Evolutionary conservation across 1,140 invertebrate species (phyloP).

Genomic region (Heliconius nattereri): DNA sequence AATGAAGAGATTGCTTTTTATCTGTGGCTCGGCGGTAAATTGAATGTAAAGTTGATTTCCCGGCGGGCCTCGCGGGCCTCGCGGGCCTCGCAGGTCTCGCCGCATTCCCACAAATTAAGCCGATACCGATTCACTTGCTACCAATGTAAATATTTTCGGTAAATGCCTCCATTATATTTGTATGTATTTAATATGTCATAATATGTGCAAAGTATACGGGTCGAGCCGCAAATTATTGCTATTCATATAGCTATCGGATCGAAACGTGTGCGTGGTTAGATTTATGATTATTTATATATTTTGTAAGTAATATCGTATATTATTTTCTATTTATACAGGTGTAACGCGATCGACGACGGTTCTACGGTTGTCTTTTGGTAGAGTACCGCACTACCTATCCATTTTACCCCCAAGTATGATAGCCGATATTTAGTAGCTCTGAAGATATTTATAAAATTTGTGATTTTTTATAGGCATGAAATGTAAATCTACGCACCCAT

Average conservation of each 20-base stretch:
- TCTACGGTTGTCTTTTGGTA: too few species aligned
- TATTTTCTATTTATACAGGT: background rate
- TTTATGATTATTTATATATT: constrained; percentile 11
- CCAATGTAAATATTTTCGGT: constrained; percentile 75
- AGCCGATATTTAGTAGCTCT: too few species aligned
- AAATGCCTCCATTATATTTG: constrained; percentile 63
- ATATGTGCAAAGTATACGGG: constrained; percentile 3
- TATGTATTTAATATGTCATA: constrained; percentile 37
- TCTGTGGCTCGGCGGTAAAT: constrained; percentile 69
- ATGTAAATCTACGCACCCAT: too few species aligned
- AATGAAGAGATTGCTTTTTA: constrained; percentile 78
- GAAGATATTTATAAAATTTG: too few species aligned
- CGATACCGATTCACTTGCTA: constrained; percentile 72
- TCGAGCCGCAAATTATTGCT: constrained; percentile 18
- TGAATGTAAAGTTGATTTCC: constrained; percentile 79
- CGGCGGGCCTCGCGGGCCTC: constrained; percentile 52
- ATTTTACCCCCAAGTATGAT: too few species aligned
- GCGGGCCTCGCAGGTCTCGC: constrained; percentile 43
- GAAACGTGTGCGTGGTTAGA: background rate
- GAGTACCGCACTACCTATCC: too few species aligned
- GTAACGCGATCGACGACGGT: background rate
- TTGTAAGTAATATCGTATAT: background rate
- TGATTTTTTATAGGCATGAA: too few species aligned
- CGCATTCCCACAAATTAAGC: constrained; percentile 77
- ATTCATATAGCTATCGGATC: background rate